Base-by-base conservation (phyloP, 2,888 invertebrate genomes). In the Bhutanitis thaidina region DNA sequence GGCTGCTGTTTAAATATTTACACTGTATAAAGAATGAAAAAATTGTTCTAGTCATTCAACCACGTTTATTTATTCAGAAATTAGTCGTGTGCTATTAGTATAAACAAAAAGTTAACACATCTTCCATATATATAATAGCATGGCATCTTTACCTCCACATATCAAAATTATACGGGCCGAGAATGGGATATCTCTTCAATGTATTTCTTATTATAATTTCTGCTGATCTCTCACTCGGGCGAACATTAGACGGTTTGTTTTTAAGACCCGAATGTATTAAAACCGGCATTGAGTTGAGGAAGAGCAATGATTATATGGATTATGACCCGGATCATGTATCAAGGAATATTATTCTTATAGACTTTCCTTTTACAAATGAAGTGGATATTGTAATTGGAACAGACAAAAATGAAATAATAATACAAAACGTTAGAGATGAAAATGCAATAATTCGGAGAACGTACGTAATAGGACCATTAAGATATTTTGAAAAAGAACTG, bases 281-380 rank as follows among this genome's bases (percentile, higher is more conserved):
- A 55, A 72, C 66, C 10, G 57, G 60, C 3, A 48, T 64, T 8
- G 69, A 73, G 51, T 54, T 80, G 7, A 60, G 65, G 8, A 57
- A 56, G 16, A 78, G 78, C 7, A 82, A 81, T 48, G 78, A 82
- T 50, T 82, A 81, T 45, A 67, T 81, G 55, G 83, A 86, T 54
- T 83, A 74, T 48, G 72, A 71, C 50, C 76, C 77, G 0, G 73
- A 72, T 1, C 59, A 67, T 9, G 46, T 41, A 10, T 44, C 37
- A 36, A 47, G 53, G 54, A 57, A 55, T 60, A 9, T 56, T 56
- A 25, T 43, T 46, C n/a, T 57, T 7, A 46, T 61, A 9, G 58
- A 61, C 20, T 46, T 65, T 7, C 58, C 61, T 43, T 38, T 44
- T 5, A 20, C 20, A 20, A 38, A 49, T n/a, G 49, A 50, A 3